phyloP scores from a whole-genome alignment of 2,888 invertebrate species.

The Leucoptera coffeella region DNA sequence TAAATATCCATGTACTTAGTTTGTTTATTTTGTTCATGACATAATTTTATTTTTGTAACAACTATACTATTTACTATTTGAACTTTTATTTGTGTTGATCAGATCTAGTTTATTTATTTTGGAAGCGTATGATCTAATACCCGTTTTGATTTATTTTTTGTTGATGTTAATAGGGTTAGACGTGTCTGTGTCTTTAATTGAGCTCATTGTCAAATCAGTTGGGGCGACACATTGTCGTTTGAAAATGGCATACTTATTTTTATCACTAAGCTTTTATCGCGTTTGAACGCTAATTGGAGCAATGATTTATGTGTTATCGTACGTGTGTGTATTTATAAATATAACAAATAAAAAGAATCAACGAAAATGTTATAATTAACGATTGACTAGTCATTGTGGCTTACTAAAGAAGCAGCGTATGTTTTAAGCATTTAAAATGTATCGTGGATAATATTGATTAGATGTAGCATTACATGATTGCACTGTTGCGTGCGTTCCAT shows the following conservation, averaged over 20 bases:
- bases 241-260: conserved; percentile 1
- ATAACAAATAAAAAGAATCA: conserved; percentile 21
- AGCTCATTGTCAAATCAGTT: conserved; percentile 22
- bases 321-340: conserved; percentile 4
- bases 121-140: no score
- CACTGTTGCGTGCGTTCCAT: no score
- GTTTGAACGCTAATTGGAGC: conserved; percentile 13
- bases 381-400: conserved; percentile 37
- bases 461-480: no score
- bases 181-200: conserved; percentile 20
- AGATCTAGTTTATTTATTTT: no score
- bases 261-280: conserved; percentile 2
- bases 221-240: no score
- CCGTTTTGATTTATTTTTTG: no score
- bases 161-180: no score
- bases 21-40: conserved; percentile 7
- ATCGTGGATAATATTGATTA: no score
- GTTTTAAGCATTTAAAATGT: no score
- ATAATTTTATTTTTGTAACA: no score
- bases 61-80: no score
- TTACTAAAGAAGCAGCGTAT: conserved; percentile 17
- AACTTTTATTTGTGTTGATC: no score
- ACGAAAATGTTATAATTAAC: conserved; percentile 27
- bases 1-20: conserved; percentile 36
- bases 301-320: conserved; percentile 15